Evolutionary conservation across 2,888 invertebrate genomes (phyloP), one percentile per base, ranked within the genome.

Genomic region (Drosophila lacicola): DNA sequence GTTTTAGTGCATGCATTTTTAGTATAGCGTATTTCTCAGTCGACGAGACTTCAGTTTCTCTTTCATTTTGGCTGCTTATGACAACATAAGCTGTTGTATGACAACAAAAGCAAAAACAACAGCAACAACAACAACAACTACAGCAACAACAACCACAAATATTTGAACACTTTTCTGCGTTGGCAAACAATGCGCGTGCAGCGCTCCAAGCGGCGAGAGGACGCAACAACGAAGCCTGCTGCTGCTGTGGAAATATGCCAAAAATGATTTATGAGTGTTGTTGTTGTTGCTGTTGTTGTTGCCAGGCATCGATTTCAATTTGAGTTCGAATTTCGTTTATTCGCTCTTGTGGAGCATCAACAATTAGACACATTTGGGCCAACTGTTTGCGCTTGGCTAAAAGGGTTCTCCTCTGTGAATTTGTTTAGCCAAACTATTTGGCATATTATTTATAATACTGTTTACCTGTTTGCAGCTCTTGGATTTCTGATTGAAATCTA

Each of bases 221-320:
- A 39, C 39, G 37, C 41, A 65, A 72, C 66, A 66, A 33, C 33
- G 11, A 41, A 36, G 25, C n/a, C 39, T 5, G 29, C 41, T 44
- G 49, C 17, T 17, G 3, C 34, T 51, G 36, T 21, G 50, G 49
- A 74, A 69, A 79, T 58, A 61, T 74, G 85, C 53, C 74, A 74
- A 71, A 75, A 70, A 78, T 84, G 89, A 83, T 83, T 87, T 83
- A 83, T 83, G 89, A 17, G 17, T 47, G n/a, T 64, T 68, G 21
- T 29, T 36, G 37, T 37, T 45, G 61, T 9, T 54, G 19, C 4
- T 49, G 21, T 60, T 66, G 39, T 57, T 49, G 11, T 44, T 56
- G 49, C 36, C 6, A 29, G 44, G 81, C 69, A 86, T 88, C 70
- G 82, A 80, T 88, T 88, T 82, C 71, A 68, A 60, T 69, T 80